A percentile compares a stretch with the other conserved stretches of the same genome.
These are phyloP conservation scores for Drosophila bifasciata DNA, from an alignment of 1,140 invertebrate species.

Conservation along the genomic window DNA sequence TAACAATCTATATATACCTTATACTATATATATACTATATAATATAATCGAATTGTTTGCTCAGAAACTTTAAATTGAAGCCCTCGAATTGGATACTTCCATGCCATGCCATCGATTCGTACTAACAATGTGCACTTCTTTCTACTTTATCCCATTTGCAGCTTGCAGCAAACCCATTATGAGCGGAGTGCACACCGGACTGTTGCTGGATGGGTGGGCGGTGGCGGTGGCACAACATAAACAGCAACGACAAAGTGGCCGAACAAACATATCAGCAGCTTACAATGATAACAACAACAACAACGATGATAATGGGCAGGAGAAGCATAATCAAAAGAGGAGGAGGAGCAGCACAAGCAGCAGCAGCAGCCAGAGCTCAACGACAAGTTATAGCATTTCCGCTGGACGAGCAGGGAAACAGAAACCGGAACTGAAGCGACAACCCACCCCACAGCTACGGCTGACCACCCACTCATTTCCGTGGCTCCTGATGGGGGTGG, in stretches of 20 bases:
- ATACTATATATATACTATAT: too few relatives aligned
- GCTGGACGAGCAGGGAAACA: constrained; percentile 28
- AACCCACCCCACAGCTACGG: not conserved
- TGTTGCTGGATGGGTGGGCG: constrained; percentile 1
- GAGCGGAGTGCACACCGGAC: constrained; percentile 14
- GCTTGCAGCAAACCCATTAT: constrained; percentile 40
- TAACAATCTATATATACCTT: too few relatives aligned
- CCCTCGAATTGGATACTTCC: too few relatives aligned
- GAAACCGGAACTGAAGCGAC: not conserved
- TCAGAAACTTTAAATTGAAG: too few relatives aligned
- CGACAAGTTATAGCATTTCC: constrained; percentile 63
- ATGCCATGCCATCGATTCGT: not conserved
- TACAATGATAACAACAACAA: constrained; percentile 49
- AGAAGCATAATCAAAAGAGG: constrained; percentile 54
- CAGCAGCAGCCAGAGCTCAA: constrained; percentile 4
- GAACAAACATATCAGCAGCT: constrained; percentile 73
- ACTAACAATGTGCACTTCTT: not conserved
- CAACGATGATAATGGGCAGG: constrained; percentile 42
- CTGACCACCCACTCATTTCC: constrained; percentile 11
- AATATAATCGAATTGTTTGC: too few relatives aligned
- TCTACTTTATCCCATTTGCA: constrained; percentile 34
- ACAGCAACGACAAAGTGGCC: constrained; percentile 48
- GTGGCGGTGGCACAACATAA: constrained; percentile 54
- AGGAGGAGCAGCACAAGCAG: too few relatives aligned
- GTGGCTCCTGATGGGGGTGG: constrained; percentile 10